Conservation (phyloP, 2,888 invertebrate species). For the Frankliniella fusca region DNA sequence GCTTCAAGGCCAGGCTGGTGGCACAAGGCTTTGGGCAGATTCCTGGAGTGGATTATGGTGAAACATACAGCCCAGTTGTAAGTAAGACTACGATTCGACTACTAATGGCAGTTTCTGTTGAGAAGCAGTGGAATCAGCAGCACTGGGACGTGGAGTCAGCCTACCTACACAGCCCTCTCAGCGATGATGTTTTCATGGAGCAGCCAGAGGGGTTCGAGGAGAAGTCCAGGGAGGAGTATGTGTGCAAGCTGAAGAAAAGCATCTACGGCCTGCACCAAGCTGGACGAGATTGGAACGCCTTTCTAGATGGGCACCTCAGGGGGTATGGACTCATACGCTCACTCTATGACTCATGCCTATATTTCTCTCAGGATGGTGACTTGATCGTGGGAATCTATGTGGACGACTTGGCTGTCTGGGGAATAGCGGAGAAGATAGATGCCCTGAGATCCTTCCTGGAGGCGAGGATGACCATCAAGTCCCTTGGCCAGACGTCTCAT, state of each 20-base stretch:
- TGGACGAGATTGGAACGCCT: slow-evolving; percentile 30
- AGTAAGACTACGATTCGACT: neutral
- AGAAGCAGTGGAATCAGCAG: neutral
- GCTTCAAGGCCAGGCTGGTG: neutral
- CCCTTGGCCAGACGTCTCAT: no score
- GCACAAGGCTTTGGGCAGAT: neutral
- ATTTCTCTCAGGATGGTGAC: slow-evolving; percentile 20
- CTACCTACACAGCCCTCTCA: no score
- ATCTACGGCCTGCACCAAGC: slow-evolving; percentile 29
- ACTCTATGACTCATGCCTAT: slow-evolving; percentile 33
- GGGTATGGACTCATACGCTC: slow-evolving; percentile 30
- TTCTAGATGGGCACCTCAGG: neutral
- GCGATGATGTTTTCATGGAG: no score
- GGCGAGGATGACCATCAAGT: no score
- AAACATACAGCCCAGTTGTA: slow-evolving; percentile 16
- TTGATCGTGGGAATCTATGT: slow-evolving; percentile 31
- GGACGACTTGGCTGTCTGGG: slow-evolving; percentile 29
- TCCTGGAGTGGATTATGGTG: neutral
- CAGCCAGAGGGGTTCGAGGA: neutral
- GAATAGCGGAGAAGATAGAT: neutral
- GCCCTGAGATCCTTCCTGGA: no score
- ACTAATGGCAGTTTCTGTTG: neutral
- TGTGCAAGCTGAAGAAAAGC: no score
- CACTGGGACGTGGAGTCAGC: neutral
- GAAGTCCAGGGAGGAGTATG: slow-evolving; percentile 1